A percentile compares a stretch with the other conserved stretches of the same genome.
Conservation (phyloP, 1,140 invertebrate genomes). For the Orussus abietinus region DNA sequence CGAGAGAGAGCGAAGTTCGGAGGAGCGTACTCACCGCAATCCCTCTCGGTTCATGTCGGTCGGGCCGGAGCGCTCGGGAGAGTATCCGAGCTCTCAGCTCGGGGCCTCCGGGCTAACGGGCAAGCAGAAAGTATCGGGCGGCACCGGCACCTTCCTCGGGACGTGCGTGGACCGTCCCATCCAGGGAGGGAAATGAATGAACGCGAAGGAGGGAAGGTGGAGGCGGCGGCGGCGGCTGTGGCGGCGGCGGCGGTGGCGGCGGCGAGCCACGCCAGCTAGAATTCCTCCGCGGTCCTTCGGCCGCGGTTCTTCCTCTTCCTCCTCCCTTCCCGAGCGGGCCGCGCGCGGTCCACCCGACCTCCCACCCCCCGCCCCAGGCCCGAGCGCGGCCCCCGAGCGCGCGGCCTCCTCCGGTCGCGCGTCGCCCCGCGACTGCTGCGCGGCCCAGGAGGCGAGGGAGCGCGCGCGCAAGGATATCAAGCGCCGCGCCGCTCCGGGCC, state of each 20-base stretch:
- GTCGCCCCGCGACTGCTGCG: constrained; percentile 34
- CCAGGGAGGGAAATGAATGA: constrained; percentile 49
- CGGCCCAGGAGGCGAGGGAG: constrained; percentile 15
- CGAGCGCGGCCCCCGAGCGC: constrained; percentile 12
- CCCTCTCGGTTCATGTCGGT: constrained; percentile 46
- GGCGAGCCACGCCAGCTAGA: constrained; percentile 41
- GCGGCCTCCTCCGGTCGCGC: constrained; percentile 25
- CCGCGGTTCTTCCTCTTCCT: constrained; percentile 26
- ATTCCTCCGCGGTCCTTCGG: constrained; percentile 47
- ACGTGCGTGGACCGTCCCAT: constrained; percentile 44
- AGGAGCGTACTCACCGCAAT: constrained; percentile 41
- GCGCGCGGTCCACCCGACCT: constrained; percentile 34
- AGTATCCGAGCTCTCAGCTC: constrained; percentile 49
- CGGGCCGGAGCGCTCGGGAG: constrained; percentile 30
- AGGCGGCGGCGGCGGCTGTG: constrained; percentile 25
- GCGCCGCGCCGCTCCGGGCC: no score
- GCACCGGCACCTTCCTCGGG: constrained; percentile 26
- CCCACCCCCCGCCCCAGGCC: constrained; percentile 16
- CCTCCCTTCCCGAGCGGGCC: constrained; percentile 45
- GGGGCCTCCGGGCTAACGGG: constrained; percentile 31
- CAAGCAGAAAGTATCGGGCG: constrained; percentile 37
- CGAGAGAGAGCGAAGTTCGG: neutral
- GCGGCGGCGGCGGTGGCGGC: constrained; percentile 14
- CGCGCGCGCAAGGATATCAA: no score
- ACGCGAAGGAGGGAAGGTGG: constrained; percentile 40